These are phyloP conservation scores for Sarcophaga subvicina DNA, from an alignment of 2,888 invertebrate genomes.

Conservation along the genomic window DNA sequence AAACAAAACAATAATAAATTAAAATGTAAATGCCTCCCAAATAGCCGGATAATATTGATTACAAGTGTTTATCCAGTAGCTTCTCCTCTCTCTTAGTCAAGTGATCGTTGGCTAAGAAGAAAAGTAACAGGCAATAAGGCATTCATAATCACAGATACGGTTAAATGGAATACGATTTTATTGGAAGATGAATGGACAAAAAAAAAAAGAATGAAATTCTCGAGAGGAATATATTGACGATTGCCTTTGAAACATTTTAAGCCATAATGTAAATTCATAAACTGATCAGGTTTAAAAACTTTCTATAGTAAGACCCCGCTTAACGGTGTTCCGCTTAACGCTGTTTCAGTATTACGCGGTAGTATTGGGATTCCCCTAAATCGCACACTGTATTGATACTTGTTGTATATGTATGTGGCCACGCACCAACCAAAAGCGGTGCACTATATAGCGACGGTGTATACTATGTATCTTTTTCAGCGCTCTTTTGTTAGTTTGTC, in stretches of 20 bases:
- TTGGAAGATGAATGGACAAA: constrained; percentile 12
- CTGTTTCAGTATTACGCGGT: too few relatives aligned
- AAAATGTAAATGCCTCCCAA: constrained; percentile 57
- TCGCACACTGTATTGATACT: too few relatives aligned
- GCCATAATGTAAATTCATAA: constrained; percentile 61
- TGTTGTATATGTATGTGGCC: too few relatives aligned
- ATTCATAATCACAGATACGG: constrained; percentile 21
- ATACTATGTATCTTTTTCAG: too few relatives aligned
- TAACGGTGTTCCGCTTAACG: too few relatives aligned
- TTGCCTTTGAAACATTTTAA: constrained; percentile 59
- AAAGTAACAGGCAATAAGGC: not conserved
- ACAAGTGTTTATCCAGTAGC: constrained; percentile 46
- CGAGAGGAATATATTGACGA: not conserved
- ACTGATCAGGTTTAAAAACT: too few relatives aligned
- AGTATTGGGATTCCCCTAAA: too few relatives aligned
- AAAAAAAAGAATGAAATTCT: not conserved
- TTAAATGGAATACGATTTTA: constrained; percentile 46
- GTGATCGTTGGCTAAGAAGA: not conserved
- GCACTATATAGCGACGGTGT: too few relatives aligned
- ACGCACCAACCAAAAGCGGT: too few relatives aligned
- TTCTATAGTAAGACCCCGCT: too few relatives aligned
- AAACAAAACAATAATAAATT: constrained; percentile 69
- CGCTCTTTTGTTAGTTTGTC: too few relatives aligned
- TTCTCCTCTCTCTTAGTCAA: not conserved
- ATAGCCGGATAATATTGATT: constrained; percentile 9